Evolutionary conservation across 92 coral and sea anemone genomes (phyloP), one percentile per base, ranked within the genome.

Genomic region (Parazoanthus darwini): DNA sequence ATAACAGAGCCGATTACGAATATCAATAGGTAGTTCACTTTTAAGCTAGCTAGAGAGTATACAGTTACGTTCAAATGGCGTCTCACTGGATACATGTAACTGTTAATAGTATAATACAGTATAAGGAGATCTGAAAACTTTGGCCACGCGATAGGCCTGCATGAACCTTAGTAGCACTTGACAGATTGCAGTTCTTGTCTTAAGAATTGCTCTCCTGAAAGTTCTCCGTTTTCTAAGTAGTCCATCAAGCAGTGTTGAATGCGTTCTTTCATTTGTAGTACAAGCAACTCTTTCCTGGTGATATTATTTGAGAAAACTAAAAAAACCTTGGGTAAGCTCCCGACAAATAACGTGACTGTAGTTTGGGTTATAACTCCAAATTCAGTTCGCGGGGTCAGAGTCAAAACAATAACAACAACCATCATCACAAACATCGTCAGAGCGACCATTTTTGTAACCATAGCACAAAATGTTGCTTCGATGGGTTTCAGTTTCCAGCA

Each of bases 281-380:
- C 20, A 56, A 22, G 33, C 35, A 39, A 15, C 43, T 44, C 56
- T 77, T 77, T 77, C 20, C 18, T 33, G 18, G 43, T 44, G 20
- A 1, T 13, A 73, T 35, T 37, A 5, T 14, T 73, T 5, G 81
- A 37, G n/a, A 42, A 38, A 42, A 20, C 56, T 18, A n/a, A 20
- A 1, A 77, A 77, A 38, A 78, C 33, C 81, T 78, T 63, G 20
- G 81, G 81, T 22, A 78, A 10, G 16, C 58, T 50, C 35, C 58
- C 51, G 6, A 78, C 56, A 18, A 78, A 42, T 11, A 78, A 6
- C 1, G 81, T 42, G 18, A 78, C 18, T 8, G 58, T n/a, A 43
- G 81, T 33, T n/a, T 78, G 81, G 3, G 81, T 78, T 43, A 78
- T 8, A 42, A 42, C 35, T 50, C 81, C 81, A 42, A 78, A 78